Conservation (phyloP, 2,797 vertebrate genomes). For the Dendrocincla tyrannina region DNA sequence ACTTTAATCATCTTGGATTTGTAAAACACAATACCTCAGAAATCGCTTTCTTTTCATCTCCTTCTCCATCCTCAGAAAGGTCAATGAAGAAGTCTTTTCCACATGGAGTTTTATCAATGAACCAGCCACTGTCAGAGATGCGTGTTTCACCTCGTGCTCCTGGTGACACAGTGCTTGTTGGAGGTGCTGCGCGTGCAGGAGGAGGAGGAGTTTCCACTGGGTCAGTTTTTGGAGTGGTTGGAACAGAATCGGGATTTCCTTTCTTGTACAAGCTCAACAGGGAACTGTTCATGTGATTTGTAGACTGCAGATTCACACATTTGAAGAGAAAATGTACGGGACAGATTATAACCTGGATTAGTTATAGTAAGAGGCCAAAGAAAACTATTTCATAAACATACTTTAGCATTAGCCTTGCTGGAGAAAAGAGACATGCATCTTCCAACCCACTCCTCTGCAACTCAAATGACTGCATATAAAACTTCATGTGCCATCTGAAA, state of each 20-base stretch:
- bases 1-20: neutral
- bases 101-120: slow-evolving; percentile 82
- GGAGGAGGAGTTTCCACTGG: neutral
- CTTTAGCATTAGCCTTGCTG: neutral
- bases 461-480: neutral
- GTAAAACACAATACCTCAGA: slow-evolving; percentile 31
- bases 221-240: slow-evolving; percentile 54
- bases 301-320: slow-evolving; percentile 71
- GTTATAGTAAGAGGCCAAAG: neutral
- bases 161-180: neutral
- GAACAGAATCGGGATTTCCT: slow-evolving; percentile 71
- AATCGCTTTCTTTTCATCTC: slow-evolving; percentile 13
- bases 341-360: neutral
- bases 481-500: neutral
- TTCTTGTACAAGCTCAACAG: slow-evolving; percentile 89
- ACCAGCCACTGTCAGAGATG: slow-evolving; percentile 83
- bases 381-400: neutral
- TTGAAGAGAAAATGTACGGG: neutral
- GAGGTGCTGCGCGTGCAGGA: neutral
- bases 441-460: neutral
- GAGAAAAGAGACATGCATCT: neutral
- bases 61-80: slow-evolving; percentile 82
- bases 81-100: slow-evolving; percentile 79
- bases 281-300: slow-evolving; percentile 93
- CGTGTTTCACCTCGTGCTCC: neutral